Percentiles rank a stretch among this genome's conserved stretches.
These are phyloP conservation scores for Pelodiscus sinensis DNA, from an alignment of 2,113 vertebrate genomes.

Conservation along the genomic window DNA sequence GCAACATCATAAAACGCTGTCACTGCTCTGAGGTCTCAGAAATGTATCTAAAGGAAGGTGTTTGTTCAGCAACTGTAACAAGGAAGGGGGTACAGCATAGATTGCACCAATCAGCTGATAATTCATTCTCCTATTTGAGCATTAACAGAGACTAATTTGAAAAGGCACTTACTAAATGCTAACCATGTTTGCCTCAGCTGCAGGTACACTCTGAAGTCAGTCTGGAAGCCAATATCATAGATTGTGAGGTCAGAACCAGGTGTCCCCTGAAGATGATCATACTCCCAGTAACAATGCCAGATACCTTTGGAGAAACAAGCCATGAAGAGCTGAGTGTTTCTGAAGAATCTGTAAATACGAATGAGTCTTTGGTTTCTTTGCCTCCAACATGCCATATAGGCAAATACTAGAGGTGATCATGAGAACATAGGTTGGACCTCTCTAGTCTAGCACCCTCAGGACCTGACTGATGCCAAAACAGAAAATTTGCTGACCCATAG, in stretches of 20 bases:
- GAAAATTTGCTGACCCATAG: no score
- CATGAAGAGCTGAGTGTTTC: background rate
- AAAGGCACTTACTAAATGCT: conserved; percentile 87
- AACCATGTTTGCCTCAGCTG: conserved; percentile 93
- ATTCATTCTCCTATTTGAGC: background rate
- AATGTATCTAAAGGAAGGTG: background rate
- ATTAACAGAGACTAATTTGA: conserved; percentile 38
- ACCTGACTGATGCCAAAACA: no score
- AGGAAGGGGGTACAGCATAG: background rate
- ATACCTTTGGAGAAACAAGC: conserved; percentile 82
- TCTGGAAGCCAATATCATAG: conserved; percentile 90
- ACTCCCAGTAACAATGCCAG: conserved; percentile 92
- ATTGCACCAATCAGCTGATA: background rate
- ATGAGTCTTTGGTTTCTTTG: background rate
- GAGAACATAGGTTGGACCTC: background rate
- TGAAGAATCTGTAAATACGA: conserved; percentile 27
- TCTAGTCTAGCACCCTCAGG: no score
- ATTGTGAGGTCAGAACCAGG: conserved; percentile 83
- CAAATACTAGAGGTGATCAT: background rate
- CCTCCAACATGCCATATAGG: background rate
- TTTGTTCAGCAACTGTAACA: background rate
- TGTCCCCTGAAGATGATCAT: conserved; percentile 77
- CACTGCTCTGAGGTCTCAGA: background rate
- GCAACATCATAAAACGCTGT: background rate
- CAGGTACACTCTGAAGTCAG: conserved; percentile 88